Evolutionary conservation across 35 echinoderm and acorn worm genomes (phyloP).

Genomic region (Eucidaris tribuloides): DNA sequence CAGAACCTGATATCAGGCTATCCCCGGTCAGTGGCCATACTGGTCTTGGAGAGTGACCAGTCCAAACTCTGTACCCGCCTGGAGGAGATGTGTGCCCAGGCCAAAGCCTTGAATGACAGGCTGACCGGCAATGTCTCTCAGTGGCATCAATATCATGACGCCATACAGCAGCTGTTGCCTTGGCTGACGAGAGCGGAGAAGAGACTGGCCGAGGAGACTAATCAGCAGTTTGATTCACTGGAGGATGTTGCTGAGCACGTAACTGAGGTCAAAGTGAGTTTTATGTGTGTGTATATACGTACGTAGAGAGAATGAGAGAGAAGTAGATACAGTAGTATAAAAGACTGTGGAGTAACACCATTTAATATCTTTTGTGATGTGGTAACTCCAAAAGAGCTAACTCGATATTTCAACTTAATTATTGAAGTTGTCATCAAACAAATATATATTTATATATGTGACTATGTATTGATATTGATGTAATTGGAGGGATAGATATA

Average conservation of each 20-base stretch:
- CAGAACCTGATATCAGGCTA: constrained; percentile 7
- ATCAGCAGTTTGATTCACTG: constrained; percentile 17
- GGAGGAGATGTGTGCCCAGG: constrained; percentile 38
- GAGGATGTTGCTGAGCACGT: constrained; percentile 34
- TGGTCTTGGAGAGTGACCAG: constrained; percentile 24
- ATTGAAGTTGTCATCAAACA: too few relatives aligned
- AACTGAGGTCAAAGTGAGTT: constrained; percentile 39
- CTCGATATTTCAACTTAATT: too few relatives aligned
- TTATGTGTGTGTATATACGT: too few relatives aligned
- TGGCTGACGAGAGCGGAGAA: constrained; percentile 43
- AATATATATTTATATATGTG: too few relatives aligned
- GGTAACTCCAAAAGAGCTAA: too few relatives aligned
- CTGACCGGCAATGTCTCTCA: constrained; percentile 39
- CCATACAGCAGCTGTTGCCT: constrained; percentile 41
- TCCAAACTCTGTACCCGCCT: constrained; percentile 23
- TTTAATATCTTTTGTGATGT: too few relatives aligned
- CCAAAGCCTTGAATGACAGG: constrained; percentile 16
- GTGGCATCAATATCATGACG: constrained; percentile 53
- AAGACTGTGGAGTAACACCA: too few relatives aligned
- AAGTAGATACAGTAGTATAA: too few relatives aligned
- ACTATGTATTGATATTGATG: too few relatives aligned
- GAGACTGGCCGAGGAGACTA: constrained; percentile 27
- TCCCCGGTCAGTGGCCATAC: background rate
- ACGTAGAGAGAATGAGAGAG: too few relatives aligned
- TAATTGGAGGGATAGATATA: too few relatives aligned